Conservation (phyloP, 2,113 vertebrate genomes). For the Oreochromis tanganicae region DNA sequence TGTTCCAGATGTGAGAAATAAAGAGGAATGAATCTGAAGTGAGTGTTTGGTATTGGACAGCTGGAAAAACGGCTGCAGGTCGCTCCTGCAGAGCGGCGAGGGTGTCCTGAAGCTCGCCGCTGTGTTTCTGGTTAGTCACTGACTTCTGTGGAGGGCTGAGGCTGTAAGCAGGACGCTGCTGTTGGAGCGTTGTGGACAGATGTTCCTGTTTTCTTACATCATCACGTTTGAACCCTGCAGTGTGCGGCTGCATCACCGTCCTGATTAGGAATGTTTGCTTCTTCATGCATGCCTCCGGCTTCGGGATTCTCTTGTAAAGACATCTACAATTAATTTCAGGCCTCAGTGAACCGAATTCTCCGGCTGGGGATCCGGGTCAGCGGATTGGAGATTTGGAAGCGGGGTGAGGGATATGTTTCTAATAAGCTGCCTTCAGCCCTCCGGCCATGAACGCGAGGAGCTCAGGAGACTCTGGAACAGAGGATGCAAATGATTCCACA, state of each 20-base stretch:
- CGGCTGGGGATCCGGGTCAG: conserved; percentile 15
- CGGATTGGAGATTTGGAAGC: not conserved
- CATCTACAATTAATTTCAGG: conserved; percentile 63
- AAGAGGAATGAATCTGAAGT: not conserved
- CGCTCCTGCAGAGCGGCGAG: not conserved
- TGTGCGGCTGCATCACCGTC: not conserved
- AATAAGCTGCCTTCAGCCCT: conserved; percentile 3
- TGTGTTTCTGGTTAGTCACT: not conserved
- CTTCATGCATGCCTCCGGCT: conserved; percentile 5
- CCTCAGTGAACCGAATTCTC: conserved; percentile 45
- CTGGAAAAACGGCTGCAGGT: not conserved
- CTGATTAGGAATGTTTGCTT: not conserved
- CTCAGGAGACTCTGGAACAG: not conserved
- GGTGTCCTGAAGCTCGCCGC: not conserved
- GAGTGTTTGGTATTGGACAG: not conserved
- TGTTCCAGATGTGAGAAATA: not conserved
- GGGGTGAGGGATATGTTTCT: conserved; percentile 14
- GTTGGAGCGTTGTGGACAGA: not conserved
- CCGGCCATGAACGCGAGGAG: not conserved
- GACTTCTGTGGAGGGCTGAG: not conserved
- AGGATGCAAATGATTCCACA: not conserved
- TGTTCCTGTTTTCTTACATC: not conserved
- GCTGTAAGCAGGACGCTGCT: not conserved
- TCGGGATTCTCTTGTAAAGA: conserved; percentile 31
- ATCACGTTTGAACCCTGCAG: not conserved